These are phyloP conservation scores for Cephalopterus ornatus DNA, from an alignment of 2,113 vertebrate species.

Conservation along the genomic window DNA sequence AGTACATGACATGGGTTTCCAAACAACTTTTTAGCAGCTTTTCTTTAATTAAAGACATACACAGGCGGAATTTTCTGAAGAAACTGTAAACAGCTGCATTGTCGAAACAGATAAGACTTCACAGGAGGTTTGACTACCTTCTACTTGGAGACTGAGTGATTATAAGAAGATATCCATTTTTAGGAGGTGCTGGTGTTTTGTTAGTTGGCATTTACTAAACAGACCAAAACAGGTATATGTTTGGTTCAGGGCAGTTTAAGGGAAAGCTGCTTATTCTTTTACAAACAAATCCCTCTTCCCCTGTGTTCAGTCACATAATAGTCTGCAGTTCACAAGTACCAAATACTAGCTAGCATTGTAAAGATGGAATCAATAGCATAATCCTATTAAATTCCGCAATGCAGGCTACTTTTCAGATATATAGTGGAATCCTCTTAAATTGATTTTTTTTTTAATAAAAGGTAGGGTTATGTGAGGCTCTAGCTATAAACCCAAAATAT, in stretches of 20 bases:
- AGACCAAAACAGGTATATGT: constrained; percentile 42
- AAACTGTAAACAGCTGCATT: neutral
- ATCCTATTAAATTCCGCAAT: constrained; percentile 77
- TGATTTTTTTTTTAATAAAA: constrained; percentile 68
- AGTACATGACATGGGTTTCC: neutral
- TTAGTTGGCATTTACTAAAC: constrained; percentile 53
- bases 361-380: constrained; percentile 75
- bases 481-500: constrained; percentile 14
- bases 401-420: constrained; percentile 69
- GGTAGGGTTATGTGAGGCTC: constrained; percentile 33
- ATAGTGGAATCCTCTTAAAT: constrained; percentile 71
- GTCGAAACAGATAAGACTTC: neutral
- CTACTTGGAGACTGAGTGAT: neutral
- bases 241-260: constrained; percentile 45
- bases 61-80: neutral
- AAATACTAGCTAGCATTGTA: constrained; percentile 52
- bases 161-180: neutral
- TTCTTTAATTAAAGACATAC: neutral
- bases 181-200: neutral
- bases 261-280: constrained; percentile 66
- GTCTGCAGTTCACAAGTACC: constrained; percentile 57
- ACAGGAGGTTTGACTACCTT: neutral
- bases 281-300: constrained; percentile 66
- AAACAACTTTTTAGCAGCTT: neutral
- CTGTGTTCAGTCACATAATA: constrained; percentile 64